phyloP scores from a whole-genome alignment of 2,113 vertebrate species.

The Boulengeromyrus knoepffleri region DNA sequence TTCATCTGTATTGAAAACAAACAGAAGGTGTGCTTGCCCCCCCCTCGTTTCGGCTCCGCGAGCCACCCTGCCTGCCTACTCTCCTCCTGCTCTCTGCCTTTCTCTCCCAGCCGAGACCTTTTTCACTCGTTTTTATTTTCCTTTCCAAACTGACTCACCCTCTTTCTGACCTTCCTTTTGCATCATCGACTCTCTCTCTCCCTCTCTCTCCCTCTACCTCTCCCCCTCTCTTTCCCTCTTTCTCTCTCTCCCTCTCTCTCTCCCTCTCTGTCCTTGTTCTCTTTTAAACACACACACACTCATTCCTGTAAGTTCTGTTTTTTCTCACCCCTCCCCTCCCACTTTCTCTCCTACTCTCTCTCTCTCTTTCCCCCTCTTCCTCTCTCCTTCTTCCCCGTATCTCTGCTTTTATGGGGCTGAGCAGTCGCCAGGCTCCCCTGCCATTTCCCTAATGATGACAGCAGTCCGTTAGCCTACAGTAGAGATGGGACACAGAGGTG shows the following conservation, averaged over 20 bases:
- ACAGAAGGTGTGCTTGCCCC: neutral
- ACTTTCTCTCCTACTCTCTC: neutral
- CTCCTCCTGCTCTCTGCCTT: neutral
- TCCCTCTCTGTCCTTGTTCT: constrained; percentile 6
- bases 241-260: constrained; percentile 14
- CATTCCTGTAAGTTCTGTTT: constrained; percentile 2
- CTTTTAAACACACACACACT: constrained; percentile 16
- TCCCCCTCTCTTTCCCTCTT: neutral
- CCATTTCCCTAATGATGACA: constrained; percentile 37
- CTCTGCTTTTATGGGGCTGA: constrained; percentile 27
- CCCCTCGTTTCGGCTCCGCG: neutral
- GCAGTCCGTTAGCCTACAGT: constrained; percentile 42
- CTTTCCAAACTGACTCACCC: constrained; percentile 21
- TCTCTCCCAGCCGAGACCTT: neutral
- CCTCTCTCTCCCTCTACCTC: constrained; percentile 8
- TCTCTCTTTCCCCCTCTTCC: neutral
- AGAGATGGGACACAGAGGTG: constrained; percentile 26
- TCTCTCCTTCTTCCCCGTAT: neutral
- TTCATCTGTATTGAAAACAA: neutral
- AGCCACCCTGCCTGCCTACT: neutral
- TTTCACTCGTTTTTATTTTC: constrained; percentile 5
- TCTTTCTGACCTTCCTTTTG: constrained; percentile 11
- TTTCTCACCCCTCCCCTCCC: neutral
- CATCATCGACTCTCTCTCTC: constrained; percentile 19
- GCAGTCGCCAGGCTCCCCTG: constrained; percentile 18